Percentiles rank a stretch among this genome's conserved stretches.
phyloP scores from a whole-genome alignment of 2,888 invertebrate genomes.

The Anthrax anthrax region DNA sequence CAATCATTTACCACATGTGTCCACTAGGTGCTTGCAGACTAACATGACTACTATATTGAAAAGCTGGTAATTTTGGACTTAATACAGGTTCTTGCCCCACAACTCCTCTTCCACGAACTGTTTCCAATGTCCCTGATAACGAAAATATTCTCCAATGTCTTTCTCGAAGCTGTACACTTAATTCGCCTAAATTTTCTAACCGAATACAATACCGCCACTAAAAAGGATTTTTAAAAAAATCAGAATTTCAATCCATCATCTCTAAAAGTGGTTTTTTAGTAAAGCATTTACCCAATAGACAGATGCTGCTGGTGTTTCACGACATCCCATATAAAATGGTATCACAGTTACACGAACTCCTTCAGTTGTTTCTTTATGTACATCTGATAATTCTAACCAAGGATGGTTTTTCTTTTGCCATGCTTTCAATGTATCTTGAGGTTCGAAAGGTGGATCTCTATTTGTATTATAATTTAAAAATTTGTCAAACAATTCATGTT shows the following conservation, averaged over 20 bases:
- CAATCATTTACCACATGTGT: conserved; percentile 42
- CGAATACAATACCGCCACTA: conserved; percentile 97
- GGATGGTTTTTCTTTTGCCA: conserved; percentile 98
- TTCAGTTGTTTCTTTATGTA: conserved; percentile 95
- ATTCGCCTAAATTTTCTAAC: conserved; percentile 80
- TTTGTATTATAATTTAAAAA: conserved; percentile 71
- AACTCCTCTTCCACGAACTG: conserved; percentile 81
- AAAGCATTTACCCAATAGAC: conserved; percentile 59
- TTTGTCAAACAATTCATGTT: conserved; percentile 94
- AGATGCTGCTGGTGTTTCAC: conserved; percentile 78
- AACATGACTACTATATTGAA: conserved; percentile 96
- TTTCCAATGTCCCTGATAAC: conserved; percentile 83
- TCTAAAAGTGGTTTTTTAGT: too few relatives aligned
- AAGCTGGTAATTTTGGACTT: conserved; percentile 76
- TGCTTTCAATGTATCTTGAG: conserved; percentile 78
- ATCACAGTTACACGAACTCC: conserved; percentile 92
- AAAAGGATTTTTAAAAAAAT: conserved; percentile 14
- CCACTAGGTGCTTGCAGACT: conserved; percentile 94
- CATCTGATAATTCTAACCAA: conserved; percentile 91
- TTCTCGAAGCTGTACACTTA: conserved; percentile 84
- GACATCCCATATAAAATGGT: conserved; percentile 95
- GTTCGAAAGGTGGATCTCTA: conserved; percentile 69
- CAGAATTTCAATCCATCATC: too few relatives aligned
- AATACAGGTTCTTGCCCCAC: conserved; percentile 96
- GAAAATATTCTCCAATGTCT: conserved; percentile 98